A percentile compares a stretch with the other conserved stretches of the same genome.
phyloP scores from a whole-genome alignment of 64 coral and sea anemone genomes.

The Montipora sp. region DNA sequence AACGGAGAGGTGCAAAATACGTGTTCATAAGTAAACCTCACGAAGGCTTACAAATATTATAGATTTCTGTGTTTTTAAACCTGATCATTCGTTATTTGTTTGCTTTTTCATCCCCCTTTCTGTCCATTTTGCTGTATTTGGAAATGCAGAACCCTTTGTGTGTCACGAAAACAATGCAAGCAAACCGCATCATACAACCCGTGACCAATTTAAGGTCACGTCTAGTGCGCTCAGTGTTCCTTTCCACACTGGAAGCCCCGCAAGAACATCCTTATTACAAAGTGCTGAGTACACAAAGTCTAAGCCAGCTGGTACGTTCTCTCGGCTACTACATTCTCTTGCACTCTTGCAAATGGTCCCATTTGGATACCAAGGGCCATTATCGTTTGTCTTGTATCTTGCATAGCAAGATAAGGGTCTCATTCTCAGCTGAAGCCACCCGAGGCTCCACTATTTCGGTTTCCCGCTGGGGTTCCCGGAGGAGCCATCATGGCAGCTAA shows the following conservation, averaged over 20 bases:
- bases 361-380: constrained; percentile 2
- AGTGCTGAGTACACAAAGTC: neutral
- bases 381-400: neutral
- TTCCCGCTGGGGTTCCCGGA: constrained; percentile 9
- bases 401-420: neutral
- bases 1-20: neutral
- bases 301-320: neutral
- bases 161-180: neutral
- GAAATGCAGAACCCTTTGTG: neutral
- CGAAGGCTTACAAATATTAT: neutral
- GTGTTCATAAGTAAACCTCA: neutral
- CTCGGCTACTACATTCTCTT: neutral
- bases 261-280: neutral
- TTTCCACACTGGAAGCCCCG: neutral
- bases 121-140: neutral
- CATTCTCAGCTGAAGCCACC: constrained; percentile 25
- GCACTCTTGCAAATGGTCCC: neutral
- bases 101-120: neutral
- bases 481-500: constrained; percentile 22
- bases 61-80: neutral
- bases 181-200: neutral
- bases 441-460: neutral
- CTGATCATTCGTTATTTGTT: neutral
- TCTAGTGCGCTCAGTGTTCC: neutral
- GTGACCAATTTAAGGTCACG: too few relatives aligned